These are phyloP conservation scores for Pterois miles DNA, from an alignment of 2,797 vertebrate species.

Conservation along the genomic window DNA sequence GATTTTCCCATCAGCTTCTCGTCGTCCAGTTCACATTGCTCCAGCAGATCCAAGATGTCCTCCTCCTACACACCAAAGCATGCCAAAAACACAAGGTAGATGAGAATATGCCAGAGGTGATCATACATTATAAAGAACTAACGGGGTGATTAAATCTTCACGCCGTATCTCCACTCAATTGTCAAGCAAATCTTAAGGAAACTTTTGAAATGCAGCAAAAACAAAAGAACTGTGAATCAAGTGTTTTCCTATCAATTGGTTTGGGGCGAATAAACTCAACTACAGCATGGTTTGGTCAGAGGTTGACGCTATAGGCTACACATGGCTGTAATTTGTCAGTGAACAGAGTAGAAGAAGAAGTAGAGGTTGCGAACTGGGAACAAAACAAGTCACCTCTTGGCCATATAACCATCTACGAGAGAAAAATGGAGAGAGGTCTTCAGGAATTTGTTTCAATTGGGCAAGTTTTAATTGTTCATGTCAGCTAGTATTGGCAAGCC, in stretches of 20 bases:
- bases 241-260: background rate
- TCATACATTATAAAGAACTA: background rate
- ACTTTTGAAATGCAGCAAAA: background rate
- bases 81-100: constrained; percentile 6
- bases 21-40: constrained; percentile 97
- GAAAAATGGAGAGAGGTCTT: too few species aligned
- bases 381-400: background rate
- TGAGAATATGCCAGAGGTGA: constrained; percentile 18
- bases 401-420: background rate
- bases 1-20: constrained; percentile 92
- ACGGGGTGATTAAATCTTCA: background rate
- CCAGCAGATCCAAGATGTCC: constrained; percentile 97
- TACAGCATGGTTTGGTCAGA: background rate
- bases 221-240: background rate
- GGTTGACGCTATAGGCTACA: background rate
- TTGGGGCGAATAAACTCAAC: background rate
- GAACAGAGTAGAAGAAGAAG: background rate
- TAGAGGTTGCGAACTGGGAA: background rate
- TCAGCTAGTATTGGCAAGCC: too few species aligned
- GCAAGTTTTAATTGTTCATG: too few species aligned
- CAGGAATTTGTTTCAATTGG: too few species aligned
- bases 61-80: constrained; percentile 89
- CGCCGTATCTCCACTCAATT: background rate
- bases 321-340: background rate
- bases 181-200: background rate